Percentiles rank a stretch among this genome's conserved stretches.
phyloP scores from a whole-genome alignment of 2,888 invertebrate genomes.

The Agonopterix alstromeriana region DNA sequence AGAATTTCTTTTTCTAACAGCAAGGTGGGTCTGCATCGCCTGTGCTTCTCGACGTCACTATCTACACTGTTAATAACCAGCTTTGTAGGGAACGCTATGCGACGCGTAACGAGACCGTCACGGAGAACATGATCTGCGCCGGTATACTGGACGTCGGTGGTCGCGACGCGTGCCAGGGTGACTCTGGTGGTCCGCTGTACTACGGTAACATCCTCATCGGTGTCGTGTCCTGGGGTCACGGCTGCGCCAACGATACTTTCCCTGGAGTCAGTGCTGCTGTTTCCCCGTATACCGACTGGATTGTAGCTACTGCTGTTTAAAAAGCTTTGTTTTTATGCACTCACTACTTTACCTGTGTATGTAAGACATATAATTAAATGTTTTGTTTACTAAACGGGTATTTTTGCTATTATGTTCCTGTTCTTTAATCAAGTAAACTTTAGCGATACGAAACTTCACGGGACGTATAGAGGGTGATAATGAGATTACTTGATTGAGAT shows the following conservation, averaged over 20 bases:
- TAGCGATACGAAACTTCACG: too few relatives aligned
- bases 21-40: slow-evolving; percentile 21
- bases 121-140: slow-evolving; percentile 40
- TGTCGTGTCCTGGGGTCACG: slow-evolving; percentile 65
- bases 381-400: too few relatives aligned
- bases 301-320: slow-evolving; percentile 18
- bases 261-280: slow-evolving; percentile 67
- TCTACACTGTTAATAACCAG: slow-evolving; percentile 38
- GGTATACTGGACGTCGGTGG: slow-evolving; percentile 21
- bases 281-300: slow-evolving; percentile 39
- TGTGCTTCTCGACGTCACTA: slow-evolving; percentile 27
- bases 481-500: too few relatives aligned
- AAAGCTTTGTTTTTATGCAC: too few relatives aligned
- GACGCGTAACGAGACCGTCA: slow-evolving; percentile 15
- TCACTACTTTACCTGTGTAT: too few relatives aligned
- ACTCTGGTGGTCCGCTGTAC: slow-evolving; percentile 69
- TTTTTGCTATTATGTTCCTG: too few relatives aligned
- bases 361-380: too few relatives aligned
- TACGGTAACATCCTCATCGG: slow-evolving; percentile 47
- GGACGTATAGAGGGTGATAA: too few relatives aligned
- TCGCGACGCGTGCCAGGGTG: slow-evolving; percentile 20
- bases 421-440: too few relatives aligned
- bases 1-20: slow-evolving; percentile 14
- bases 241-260: slow-evolving; percentile 55
- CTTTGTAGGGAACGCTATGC: slow-evolving; percentile 38